Conservation (phyloP, 1,140 invertebrate genomes). For the Halictus rubicundus region DNA sequence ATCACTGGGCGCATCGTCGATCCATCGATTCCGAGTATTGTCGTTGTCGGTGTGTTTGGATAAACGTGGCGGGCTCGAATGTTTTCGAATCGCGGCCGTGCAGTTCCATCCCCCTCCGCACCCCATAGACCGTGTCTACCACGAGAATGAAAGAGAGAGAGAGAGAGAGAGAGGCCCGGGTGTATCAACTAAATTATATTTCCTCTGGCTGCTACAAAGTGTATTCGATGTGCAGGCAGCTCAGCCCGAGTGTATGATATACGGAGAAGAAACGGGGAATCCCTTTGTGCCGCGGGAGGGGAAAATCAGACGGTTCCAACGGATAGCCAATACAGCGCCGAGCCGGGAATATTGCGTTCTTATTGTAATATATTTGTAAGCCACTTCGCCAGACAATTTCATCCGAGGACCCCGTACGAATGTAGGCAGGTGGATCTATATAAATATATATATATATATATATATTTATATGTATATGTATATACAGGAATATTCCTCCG, state of each 20-base stretch:
- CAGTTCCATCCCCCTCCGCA: background rate
- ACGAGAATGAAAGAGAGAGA: background rate
- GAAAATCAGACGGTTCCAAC: slow-evolving; percentile 50
- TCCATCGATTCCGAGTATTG: too few species aligned
- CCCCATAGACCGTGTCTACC: background rate
- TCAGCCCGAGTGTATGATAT: slow-evolving; percentile 14
- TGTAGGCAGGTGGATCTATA: slow-evolving; percentile 50
- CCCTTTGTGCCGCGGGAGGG: slow-evolving; percentile 52
- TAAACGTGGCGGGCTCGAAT: background rate
- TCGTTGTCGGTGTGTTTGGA: too few species aligned
- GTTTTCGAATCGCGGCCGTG: background rate
- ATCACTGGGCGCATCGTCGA: too few species aligned
- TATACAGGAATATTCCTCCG: slow-evolving; percentile 52
- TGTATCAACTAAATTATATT: slow-evolving; percentile 41
- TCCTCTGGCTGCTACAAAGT: background rate
- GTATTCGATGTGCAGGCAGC: background rate
- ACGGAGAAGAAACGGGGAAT: slow-evolving; percentile 41
- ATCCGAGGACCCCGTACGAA: slow-evolving; percentile 37
- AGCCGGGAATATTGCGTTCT: slow-evolving; percentile 59
- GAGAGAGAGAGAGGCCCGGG: background rate
- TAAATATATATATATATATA: background rate
- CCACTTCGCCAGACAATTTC: slow-evolving; percentile 69
- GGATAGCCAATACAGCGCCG: slow-evolving; percentile 50
- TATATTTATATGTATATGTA: too few species aligned
- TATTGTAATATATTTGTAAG: slow-evolving; percentile 70